Percentiles rank a stretch among this genome's conserved stretches.
phyloP scores from a whole-genome alignment of 2,113 vertebrate genomes.

The Brachyhypopomus gauderio region DNA sequence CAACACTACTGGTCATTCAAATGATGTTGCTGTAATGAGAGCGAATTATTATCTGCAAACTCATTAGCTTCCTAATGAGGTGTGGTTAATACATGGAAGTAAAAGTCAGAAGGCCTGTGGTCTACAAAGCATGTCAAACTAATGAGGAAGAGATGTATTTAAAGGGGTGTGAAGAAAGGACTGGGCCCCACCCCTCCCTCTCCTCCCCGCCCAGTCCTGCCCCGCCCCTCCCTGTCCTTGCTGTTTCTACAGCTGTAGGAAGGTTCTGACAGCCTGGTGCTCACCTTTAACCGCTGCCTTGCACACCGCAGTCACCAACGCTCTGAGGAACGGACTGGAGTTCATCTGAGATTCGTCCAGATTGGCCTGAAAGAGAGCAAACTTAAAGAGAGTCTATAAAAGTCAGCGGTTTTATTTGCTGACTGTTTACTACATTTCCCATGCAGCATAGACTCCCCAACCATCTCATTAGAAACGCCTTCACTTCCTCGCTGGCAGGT shows the following conservation, averaged over 20 bases:
- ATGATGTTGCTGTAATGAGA: neutral
- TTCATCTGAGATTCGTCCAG: slow-evolving; percentile 95
- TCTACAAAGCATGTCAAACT: neutral
- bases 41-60: neutral
- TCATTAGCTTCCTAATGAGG: neutral
- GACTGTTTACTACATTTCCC: neutral
- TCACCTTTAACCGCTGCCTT: slow-evolving; percentile 97
- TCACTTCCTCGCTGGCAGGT: no score
- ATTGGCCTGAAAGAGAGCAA: slow-evolving; percentile 81
- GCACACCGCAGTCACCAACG: slow-evolving; percentile 98
- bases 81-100: neutral
- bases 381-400: neutral
- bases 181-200: no score
- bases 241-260: neutral
- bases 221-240: no score
- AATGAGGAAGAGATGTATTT: neutral
- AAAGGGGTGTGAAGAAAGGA: neutral
- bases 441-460: no score
- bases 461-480: no score
- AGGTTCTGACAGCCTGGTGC: neutral
- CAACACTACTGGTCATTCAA: no score
- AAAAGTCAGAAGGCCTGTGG: neutral
- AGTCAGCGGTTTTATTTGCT: neutral
- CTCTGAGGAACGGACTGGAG: slow-evolving; percentile 95
- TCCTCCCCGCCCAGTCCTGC: no score